Percentiles rank a stretch among this genome's conserved stretches.
Conservation (phyloP, 2,797 vertebrate genomes). For the Esox lucius region DNA sequence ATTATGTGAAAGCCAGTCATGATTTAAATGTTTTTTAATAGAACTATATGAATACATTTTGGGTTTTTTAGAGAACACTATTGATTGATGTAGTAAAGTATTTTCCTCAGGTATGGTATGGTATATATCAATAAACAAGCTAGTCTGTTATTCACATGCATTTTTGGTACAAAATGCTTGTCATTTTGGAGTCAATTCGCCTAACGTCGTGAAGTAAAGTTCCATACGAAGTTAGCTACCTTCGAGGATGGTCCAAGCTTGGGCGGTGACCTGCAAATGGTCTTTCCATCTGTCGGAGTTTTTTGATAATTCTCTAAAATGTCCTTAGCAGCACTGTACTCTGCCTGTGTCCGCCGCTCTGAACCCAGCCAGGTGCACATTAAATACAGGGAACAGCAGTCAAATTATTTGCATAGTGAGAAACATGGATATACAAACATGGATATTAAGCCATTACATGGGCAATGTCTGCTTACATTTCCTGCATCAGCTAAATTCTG, state of each 20-base stretch:
- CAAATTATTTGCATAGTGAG: background rate
- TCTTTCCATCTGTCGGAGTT: background rate
- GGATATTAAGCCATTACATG: background rate
- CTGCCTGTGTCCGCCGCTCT: constrained; percentile 14
- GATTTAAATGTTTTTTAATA: too few species aligned
- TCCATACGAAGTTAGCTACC: background rate
- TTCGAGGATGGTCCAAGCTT: constrained; percentile 8
- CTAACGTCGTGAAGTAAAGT: background rate
- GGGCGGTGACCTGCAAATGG: background rate
- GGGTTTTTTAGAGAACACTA: too few species aligned
- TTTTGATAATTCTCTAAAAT: constrained; percentile 14
- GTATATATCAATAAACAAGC: too few species aligned
- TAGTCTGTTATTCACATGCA: too few species aligned
- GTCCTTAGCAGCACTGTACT: constrained; percentile 12
- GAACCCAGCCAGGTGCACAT: background rate
- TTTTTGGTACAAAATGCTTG: too few species aligned
- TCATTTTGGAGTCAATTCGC: too few species aligned
- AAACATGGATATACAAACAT: background rate
- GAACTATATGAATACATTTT: too few species aligned
- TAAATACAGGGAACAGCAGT: background rate
- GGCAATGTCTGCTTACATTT: background rate
- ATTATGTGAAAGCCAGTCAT: too few species aligned
- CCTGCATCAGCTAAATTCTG: background rate
- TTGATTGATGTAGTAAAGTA: too few species aligned
- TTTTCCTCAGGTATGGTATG: too few species aligned